Conservation (phyloP, 2,888 invertebrate species). For the Limulus polyphemus region DNA sequence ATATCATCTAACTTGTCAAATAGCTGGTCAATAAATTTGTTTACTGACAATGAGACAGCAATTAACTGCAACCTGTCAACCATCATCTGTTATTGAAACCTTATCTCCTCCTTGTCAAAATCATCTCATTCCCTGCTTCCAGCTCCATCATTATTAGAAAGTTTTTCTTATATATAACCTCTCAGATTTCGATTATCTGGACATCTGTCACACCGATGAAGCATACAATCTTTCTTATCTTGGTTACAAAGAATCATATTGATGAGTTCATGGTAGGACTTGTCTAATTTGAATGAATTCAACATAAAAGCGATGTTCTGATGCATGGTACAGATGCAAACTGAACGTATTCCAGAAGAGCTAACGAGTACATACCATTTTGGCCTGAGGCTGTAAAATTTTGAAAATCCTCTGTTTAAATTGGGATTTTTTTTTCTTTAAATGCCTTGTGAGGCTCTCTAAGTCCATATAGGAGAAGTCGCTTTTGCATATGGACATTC, state of each 20-base stretch:
- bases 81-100: too few species aligned
- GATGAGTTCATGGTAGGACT: not conserved
- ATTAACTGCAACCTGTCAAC: too few species aligned
- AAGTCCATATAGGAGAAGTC: slow-evolving; percentile 2
- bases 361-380: slow-evolving; percentile 9
- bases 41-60: too few species aligned
- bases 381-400: slow-evolving; percentile 9
- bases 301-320: not conserved
- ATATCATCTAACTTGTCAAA: too few species aligned
- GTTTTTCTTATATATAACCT: too few species aligned
- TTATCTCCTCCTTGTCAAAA: too few species aligned
- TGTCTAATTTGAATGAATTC: not conserved
- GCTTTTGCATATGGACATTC: slow-evolving; percentile 3
- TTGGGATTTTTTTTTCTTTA: slow-evolving; percentile 6
- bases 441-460: slow-evolving; percentile 3
- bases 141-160: too few species aligned
- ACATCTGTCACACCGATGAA: not conserved
- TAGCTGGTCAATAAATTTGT: too few species aligned
- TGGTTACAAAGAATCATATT: not conserved
- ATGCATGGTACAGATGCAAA: not conserved
- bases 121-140: too few species aligned
- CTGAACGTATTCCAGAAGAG: too few species aligned
- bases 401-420: slow-evolving; percentile 6
- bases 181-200: not conserved
- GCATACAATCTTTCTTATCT: not conserved